Base-by-base conservation (phyloP, 1,140 invertebrate species). In the Psix sp. region DNA sequence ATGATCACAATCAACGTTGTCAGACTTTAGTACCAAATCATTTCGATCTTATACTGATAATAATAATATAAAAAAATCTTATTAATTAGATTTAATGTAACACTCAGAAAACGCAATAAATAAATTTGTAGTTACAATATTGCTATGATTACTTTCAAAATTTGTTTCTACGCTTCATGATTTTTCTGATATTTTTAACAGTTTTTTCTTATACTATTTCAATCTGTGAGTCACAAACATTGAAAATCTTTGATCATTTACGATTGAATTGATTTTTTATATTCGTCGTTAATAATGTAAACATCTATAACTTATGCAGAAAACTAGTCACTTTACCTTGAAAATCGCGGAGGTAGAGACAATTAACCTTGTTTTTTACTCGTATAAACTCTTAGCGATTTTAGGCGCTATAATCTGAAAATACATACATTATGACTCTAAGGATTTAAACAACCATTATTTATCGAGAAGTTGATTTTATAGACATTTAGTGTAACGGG, bases 321-420 rank as follows among this genome's bases (percentile, higher is more conserved):
- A 26, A 63, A 63, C 56, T 15, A 59, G 56, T 59, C 20, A 13
- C 24, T 5, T 63, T 15, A 11, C 59, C 59, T 63, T 63, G 59
- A 63, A 29, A 63, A 52, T 43, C n/a, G 59, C 35, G 46, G 46
- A 63, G 59, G 59, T 43, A 46, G 46, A 33, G 46, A 43, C 20
- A 63, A 63, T 51, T 52, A 63, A 63, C 59, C 59, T 63, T 63
- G 59, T 46, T 60, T 63, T 51, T 49, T 48, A 16, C 35, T 38
- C 17, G 26, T 45, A 39, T 11, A 7, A 38, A 11, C 36, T 43
- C 43, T 63, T 63, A 43, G 16, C 46, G 11, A 63, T 63, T 43
- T 63, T 63, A 52, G 46, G 59, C 38, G 31, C 21, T 18, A 17
- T 15, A 39, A 31, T 57, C 14, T n/a, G n/a, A n/a, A n/a, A n/a